A percentile compares a stretch with the other conserved stretches of the same genome.
phyloP scores from a whole-genome alignment of 2,797 vertebrate genomes.

The Pelochelys cantorii region DNA sequence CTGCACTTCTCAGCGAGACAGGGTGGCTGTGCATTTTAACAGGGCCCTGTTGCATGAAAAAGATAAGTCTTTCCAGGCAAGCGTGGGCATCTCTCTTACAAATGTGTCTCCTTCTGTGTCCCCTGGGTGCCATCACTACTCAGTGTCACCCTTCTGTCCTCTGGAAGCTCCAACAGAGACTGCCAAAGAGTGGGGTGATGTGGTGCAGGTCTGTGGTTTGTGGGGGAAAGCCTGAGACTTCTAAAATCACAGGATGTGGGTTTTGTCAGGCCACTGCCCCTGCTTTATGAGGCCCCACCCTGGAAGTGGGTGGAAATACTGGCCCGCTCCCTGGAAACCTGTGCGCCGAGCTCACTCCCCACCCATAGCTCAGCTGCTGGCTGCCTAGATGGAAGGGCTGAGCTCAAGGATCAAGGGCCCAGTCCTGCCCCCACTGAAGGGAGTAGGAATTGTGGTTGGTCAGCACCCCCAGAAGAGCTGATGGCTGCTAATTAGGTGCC shows the following conservation, averaged over 20 bases:
- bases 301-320: background rate
- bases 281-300: accelerated
- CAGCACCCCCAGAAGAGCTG: background rate
- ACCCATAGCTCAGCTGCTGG: background rate
- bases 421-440: background rate
- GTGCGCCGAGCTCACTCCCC: background rate
- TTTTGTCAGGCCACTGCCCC: background rate
- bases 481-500: background rate
- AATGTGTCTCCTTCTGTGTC: background rate
- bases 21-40: background rate
- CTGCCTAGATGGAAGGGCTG: background rate
- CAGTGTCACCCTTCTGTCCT: background rate
- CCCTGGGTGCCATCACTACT: background rate
- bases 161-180: too few relatives aligned
- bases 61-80: background rate
- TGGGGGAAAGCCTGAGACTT: background rate
- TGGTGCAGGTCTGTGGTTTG: background rate
- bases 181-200: background rate
- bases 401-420: background rate
- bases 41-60: background rate
- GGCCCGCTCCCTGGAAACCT: background rate
- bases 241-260: accelerated
- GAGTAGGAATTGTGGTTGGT: accelerated
- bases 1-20: background rate
- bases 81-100: background rate